Conservation (phyloP, 2,888 invertebrate species). For the Eupithecia subumbrata region DNA sequence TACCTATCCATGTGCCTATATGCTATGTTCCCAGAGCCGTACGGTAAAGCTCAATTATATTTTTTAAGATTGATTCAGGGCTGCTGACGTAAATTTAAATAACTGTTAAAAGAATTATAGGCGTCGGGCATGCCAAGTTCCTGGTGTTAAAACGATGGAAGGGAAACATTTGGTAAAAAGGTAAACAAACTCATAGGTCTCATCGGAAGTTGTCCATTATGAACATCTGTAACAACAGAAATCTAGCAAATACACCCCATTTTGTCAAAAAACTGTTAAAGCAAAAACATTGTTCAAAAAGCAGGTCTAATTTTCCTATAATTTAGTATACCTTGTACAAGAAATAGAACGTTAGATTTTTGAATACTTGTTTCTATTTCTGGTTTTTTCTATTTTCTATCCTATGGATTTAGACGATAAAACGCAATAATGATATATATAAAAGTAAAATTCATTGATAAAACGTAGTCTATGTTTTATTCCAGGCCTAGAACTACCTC, state of each 20-base stretch:
- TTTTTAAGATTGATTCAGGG: neutral
- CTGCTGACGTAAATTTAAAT: neutral
- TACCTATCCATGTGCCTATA: neutral
- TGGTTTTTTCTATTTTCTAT: too few relatives aligned
- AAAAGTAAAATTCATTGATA: too few relatives aligned
- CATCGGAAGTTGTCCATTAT: conserved; percentile 30
- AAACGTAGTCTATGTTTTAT: too few relatives aligned
- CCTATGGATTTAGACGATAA: too few relatives aligned
- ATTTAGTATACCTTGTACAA: too few relatives aligned
- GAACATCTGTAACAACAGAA: conserved; percentile 34
- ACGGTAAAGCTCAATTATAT: neutral
- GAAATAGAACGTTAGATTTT: too few relatives aligned
- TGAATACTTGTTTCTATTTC: too few relatives aligned
- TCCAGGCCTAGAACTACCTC: too few relatives aligned
- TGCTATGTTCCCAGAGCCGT: neutral
- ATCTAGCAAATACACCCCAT: neutral
- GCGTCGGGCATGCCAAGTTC: neutral
- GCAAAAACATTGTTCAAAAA: neutral
- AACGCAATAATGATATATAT: too few relatives aligned
- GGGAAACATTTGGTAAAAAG: conserved; percentile 20
- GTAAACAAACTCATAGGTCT: conserved; percentile 33
- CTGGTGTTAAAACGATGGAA: neutral
- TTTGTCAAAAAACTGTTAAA: neutral
- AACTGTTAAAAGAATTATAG: conserved; percentile 13
- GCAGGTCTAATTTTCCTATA: neutral